These are phyloP conservation scores for Aphaenogaster ashmeadi DNA, from an alignment of 1,140 invertebrate genomes.

Conservation along the genomic window DNA sequence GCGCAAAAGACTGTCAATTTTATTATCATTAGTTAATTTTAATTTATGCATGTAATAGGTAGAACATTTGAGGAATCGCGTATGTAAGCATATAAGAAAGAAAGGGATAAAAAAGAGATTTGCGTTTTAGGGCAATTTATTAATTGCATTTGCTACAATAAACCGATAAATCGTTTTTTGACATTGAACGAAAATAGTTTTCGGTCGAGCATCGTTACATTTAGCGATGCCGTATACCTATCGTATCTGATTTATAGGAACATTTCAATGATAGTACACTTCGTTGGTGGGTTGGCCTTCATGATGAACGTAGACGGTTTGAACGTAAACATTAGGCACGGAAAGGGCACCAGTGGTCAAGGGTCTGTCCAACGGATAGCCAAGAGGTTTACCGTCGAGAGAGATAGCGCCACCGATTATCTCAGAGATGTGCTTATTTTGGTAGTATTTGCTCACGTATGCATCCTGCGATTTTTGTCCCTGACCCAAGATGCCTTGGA, in stretches of 20 bases:
- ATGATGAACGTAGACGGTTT: slow-evolving; percentile 85
- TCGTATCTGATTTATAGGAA: slow-evolving; percentile 42
- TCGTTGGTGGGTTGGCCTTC: slow-evolving; percentile 77
- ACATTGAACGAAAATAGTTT: slow-evolving; percentile 49
- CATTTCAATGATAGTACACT: slow-evolving; percentile 59
- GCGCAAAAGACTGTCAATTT: neutral
- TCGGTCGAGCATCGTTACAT: neutral
- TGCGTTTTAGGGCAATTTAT: slow-evolving; percentile 73
- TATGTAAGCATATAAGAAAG: neutral
- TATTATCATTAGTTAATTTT: slow-evolving; percentile 8
- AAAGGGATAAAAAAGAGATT: neutral
- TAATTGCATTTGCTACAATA: slow-evolving; percentile 67
- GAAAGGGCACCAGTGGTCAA: slow-evolving; percentile 82
- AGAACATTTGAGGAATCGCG: neutral
- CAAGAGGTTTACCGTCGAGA: slow-evolving; percentile 85
- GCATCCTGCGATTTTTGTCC: slow-evolving; percentile 72
- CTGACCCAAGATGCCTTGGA: slow-evolving; percentile 64
- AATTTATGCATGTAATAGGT: neutral
- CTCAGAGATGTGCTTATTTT: slow-evolving; percentile 77
- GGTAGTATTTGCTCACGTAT: slow-evolving; percentile 76
- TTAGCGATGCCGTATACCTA: neutral
- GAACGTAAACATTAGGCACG: slow-evolving; percentile 85
- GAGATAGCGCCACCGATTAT: slow-evolving; percentile 83
- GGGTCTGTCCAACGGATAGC: slow-evolving; percentile 87
- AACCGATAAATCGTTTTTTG: slow-evolving; percentile 58